These are phyloP conservation scores for Brienomyrus longianalis DNA, from an alignment of 2,113 vertebrate species.

Conservation along the genomic window DNA sequence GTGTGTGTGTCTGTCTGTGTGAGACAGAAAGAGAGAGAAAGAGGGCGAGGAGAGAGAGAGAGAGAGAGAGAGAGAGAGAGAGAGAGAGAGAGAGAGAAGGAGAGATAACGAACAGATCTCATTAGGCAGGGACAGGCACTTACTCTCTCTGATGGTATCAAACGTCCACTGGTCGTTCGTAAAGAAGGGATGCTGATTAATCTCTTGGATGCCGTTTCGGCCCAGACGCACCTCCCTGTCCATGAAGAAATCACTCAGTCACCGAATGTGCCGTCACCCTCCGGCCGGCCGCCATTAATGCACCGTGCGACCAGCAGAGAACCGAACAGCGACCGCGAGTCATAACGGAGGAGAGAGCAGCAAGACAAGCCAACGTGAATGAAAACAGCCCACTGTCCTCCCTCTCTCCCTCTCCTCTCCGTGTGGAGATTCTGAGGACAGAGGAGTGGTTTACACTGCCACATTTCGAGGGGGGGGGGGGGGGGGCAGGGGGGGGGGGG, in stretches of 20 bases:
- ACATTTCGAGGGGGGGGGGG: conserved; percentile 53
- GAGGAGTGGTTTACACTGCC: conserved; percentile 47
- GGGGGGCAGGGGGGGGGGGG: conserved; percentile 32
- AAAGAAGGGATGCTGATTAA: conserved; percentile 91
- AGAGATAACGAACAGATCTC: background rate
- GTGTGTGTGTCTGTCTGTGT: background rate
- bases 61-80: background rate
- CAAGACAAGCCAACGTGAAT: background rate
- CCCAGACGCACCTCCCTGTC: conserved; percentile 89
- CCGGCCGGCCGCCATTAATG: background rate
- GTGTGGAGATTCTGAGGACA: background rate
- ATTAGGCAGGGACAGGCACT: conserved; percentile 48
- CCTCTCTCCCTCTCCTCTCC: background rate
- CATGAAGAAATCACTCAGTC: conserved; percentile 30
- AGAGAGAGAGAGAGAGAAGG: background rate
- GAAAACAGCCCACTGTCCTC: background rate
- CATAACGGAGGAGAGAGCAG: background rate
- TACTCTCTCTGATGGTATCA: conserved; percentile 93
- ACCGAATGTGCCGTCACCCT: background rate
- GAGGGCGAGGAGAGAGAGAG: background rate
- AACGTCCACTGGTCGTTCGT: conserved; percentile 96
- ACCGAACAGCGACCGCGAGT: background rate
- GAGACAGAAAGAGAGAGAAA: background rate
- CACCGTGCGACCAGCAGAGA: background rate
- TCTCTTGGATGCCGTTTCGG: conserved; percentile 86